Percentiles rank a stretch among this genome's conserved stretches.
Evolutionary conservation across 1,140 invertebrate species (phyloP).

Genomic region (Monochamus saltuarius): DNA sequence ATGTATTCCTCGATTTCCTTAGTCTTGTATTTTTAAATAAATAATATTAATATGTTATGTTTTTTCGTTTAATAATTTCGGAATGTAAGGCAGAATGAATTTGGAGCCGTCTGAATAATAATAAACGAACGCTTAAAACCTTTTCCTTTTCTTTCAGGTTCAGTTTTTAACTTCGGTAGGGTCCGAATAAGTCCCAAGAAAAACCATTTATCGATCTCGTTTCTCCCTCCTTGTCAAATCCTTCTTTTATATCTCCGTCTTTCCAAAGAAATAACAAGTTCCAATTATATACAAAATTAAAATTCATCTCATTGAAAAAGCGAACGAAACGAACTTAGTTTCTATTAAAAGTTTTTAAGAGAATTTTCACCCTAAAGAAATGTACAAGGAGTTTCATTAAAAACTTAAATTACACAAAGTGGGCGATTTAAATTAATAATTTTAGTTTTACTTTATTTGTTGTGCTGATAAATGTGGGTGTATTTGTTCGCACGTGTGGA

Average conservation of each 20-base stretch:
- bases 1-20: too few species aligned
- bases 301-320: conserved; percentile 46
- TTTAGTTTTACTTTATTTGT: conserved; percentile 16
- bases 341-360: conserved; percentile 41
- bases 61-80: too few species aligned
- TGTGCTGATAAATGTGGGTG: conserved; percentile 6
- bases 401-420: conserved; percentile 41
- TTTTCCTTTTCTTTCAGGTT: conserved; percentile 1
- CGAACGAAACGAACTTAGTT: conserved; percentile 37
- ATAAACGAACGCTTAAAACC: not conserved
- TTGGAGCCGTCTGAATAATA: too few species aligned
- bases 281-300: conserved; percentile 48
- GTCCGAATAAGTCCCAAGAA: conserved; percentile 6
- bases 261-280: conserved; percentile 43
- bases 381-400: conserved; percentile 38
- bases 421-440: conserved; percentile 32
- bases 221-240: conserved; percentile 25
- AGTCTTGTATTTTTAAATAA: too few species aligned
- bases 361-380: conserved; percentile 41
- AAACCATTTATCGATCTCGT: conserved; percentile 25
- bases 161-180: not conserved
- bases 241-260: conserved; percentile 33
- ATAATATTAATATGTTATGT: too few species aligned
- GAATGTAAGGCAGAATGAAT: too few species aligned
- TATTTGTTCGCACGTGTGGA: too few species aligned